Percentiles rank a stretch among this genome's conserved stretches.
phyloP scores from a whole-genome alignment of 2,888 invertebrate genomes.

The Branchipolynoe longqiensis region DNA sequence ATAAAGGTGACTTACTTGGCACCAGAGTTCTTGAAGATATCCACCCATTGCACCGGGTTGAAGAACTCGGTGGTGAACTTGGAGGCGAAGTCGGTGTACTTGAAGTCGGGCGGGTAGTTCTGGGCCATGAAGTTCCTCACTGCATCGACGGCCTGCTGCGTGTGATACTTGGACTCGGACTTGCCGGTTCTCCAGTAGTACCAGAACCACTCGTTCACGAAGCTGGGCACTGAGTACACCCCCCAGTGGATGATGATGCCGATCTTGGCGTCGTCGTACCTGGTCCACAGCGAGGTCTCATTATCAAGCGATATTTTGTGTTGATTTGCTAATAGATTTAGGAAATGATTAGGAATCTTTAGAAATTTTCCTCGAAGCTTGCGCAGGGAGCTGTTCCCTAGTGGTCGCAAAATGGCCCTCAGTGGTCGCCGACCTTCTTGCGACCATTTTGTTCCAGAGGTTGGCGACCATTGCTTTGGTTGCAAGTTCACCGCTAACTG shows the following conservation, averaged over 20 bases:
- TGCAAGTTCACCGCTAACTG: no score
- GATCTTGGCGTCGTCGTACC: conserved; percentile 26
- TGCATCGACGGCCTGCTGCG: conserved; percentile 15
- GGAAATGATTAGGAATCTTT: no score
- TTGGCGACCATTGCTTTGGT: no score
- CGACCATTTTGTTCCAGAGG: no score
- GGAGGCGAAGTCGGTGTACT: conserved; percentile 94
- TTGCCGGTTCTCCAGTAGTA: conserved; percentile 72
- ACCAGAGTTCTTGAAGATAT: conserved; percentile 90
- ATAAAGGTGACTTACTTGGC: conserved; percentile 91
- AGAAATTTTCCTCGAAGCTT: no score
- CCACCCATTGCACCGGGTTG: conserved; percentile 91
- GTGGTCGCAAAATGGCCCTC: no score
- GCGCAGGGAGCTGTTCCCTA: no score
- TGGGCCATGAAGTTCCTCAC: conserved; percentile 87
- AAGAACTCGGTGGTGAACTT: conserved; percentile 93
- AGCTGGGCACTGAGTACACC: conserved; percentile 94
- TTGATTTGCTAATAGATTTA: no score
- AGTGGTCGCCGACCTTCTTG: no score
- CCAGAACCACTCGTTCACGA: conserved; percentile 84
- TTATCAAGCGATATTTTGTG: no score
- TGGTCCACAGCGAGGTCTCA: no score
- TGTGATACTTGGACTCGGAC: conserved; percentile 67
- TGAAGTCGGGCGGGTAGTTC: conserved; percentile 91
- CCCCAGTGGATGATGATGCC: conserved; percentile 98